Percentiles rank a stretch among this genome's conserved stretches.
These are phyloP conservation scores for Macrotus californicus DNA, from an alignment of 2,113 vertebrate genomes.

Conservation along the genomic window DNA sequence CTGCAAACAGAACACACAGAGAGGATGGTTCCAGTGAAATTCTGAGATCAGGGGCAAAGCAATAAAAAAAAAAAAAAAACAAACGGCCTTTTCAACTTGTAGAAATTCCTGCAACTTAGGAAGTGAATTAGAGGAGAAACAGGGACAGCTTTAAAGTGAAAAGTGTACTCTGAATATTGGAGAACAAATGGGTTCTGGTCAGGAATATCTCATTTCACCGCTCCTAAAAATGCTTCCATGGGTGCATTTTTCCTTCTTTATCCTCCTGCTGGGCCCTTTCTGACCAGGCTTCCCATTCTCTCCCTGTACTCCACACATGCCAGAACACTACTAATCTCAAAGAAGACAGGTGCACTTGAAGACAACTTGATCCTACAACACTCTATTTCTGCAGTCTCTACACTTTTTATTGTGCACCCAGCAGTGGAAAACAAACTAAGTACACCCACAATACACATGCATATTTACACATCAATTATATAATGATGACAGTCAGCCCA, in stretches of 20 bases:
- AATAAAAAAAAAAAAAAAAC: not conserved
- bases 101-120: not conserved
- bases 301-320: not conserved
- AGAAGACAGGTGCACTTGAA: not conserved
- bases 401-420: not conserved
- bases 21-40: not conserved
- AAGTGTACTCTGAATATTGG: not conserved
- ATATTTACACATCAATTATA: not conserved
- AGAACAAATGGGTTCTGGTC: not conserved
- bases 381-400: not conserved
- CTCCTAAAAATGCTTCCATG: not conserved
- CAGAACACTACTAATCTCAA: not conserved
- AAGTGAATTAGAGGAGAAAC: not conserved
- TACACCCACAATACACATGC: accelerated
- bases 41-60: not conserved
- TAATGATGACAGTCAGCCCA: not conserved
- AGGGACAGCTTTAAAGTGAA: not conserved
- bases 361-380: not conserved
- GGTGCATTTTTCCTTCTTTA: not conserved
- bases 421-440: not conserved
- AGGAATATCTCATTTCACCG: not conserved
- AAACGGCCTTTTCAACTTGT: not conserved
- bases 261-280: not conserved
- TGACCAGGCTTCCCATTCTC: not conserved
- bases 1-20: not conserved